A percentile compares a stretch with the other conserved stretches of the same genome.
Conservation (phyloP, 1,140 invertebrate species). For the Drosophila obscura region DNA sequence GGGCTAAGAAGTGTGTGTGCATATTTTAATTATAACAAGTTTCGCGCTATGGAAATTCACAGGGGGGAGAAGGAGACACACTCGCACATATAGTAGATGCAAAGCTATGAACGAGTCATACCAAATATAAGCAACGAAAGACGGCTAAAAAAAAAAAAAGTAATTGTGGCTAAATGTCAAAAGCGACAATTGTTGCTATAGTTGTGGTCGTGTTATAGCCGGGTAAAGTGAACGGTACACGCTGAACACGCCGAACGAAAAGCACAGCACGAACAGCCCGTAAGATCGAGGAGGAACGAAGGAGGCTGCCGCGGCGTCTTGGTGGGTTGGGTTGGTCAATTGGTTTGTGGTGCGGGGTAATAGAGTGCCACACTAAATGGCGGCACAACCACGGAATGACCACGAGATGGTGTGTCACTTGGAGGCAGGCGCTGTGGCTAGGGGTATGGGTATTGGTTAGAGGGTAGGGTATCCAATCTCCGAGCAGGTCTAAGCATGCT, state of each 20-base stretch:
- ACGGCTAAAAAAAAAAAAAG: slow-evolving; percentile 64
- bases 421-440: neutral
- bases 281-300: slow-evolving; percentile 13
- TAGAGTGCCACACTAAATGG: slow-evolving; percentile 68
- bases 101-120: slow-evolving; percentile 20
- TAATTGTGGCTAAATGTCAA: slow-evolving; percentile 81
- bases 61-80: neutral
- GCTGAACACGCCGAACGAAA: slow-evolving; percentile 12
- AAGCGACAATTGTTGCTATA: slow-evolving; percentile 72
- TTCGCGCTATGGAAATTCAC: slow-evolving; percentile 57
- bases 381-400: slow-evolving; percentile 61
- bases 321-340: slow-evolving; percentile 38
- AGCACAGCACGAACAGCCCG: slow-evolving; percentile 23
- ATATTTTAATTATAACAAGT: slow-evolving; percentile 81
- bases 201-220: slow-evolving; percentile 30
- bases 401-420: slow-evolving; percentile 33
- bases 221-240: slow-evolving; percentile 71
- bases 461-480: slow-evolving; percentile 47
- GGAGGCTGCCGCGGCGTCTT: slow-evolving; percentile 20
- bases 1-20: slow-evolving; percentile 39
- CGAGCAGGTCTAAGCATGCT: slow-evolving; percentile 73
- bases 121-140: slow-evolving; percentile 62
- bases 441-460: slow-evolving; percentile 7
- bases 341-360: slow-evolving; percentile 59
- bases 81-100: neutral